phyloP scores from a whole-genome alignment of 2,113 vertebrate species.

The Dasyprocta punctata region DNA sequence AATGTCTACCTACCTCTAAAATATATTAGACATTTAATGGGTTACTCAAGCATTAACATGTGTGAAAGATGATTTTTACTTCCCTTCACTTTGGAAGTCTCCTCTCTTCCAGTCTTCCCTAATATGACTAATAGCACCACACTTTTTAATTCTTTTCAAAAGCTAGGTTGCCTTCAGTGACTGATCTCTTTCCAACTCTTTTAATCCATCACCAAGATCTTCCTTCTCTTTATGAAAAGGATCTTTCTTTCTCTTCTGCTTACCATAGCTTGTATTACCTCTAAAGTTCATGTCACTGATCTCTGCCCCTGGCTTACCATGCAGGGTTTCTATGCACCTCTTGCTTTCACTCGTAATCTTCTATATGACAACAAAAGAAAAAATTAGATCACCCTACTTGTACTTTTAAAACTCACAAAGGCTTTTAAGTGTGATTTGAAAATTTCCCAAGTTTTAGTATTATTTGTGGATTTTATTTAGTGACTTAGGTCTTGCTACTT shows the following conservation, averaged over 20 bases:
- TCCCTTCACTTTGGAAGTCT: background rate
- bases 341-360: background rate
- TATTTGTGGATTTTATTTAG: background rate
- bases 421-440: background rate
- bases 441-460: background rate
- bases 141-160: no score
- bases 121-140: background rate
- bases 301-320: background rate
- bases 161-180: background rate
- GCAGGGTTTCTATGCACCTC: rapidly evolving
- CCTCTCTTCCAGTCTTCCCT: background rate
- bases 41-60: background rate
- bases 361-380: background rate
- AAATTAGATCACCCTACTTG: background rate
- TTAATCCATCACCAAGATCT: background rate
- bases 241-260: background rate
- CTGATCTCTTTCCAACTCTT: background rate
- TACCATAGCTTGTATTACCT: rapidly evolving
- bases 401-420: background rate
- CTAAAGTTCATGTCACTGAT: no score
- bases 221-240: background rate
- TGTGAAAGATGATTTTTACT: background rate
- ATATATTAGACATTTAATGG: background rate
- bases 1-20: background rate
- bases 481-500: background rate